phyloP scores from a whole-genome alignment of 2,888 invertebrate genomes.

The Ennomos quercinarius region DNA sequence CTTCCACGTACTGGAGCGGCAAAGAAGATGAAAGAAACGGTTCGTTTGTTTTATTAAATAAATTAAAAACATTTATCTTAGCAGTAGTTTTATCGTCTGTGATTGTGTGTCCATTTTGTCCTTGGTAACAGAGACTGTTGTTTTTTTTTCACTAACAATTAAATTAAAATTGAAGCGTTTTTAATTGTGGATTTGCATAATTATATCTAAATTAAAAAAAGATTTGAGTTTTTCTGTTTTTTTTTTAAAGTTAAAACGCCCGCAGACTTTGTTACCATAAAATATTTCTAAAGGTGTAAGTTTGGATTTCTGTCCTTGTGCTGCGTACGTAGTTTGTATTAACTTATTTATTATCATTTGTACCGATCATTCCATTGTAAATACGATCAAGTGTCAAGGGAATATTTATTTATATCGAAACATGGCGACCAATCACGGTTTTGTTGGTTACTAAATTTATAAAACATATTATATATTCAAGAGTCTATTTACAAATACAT shows the following conservation, averaged over 20 bases:
- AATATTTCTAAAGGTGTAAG: slow-evolving; percentile 58
- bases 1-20: slow-evolving; percentile 78
- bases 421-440: slow-evolving; percentile 60
- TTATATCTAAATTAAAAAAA: too few species aligned
- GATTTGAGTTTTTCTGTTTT: not conserved
- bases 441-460: slow-evolving; percentile 49
- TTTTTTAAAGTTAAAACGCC: slow-evolving; percentile 29
- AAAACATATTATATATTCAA: not conserved
- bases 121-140: slow-evolving; percentile 62
- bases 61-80: slow-evolving; percentile 33
- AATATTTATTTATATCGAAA: slow-evolving; percentile 43
- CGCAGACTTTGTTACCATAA: slow-evolving; percentile 52
- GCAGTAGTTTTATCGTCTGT: slow-evolving; percentile 59
- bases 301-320: slow-evolving; percentile 71
- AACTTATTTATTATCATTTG: slow-evolving; percentile 47
- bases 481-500: not conserved
- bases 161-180: too few species aligned
- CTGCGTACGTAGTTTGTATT: slow-evolving; percentile 65
- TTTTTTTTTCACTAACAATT: slow-evolving; percentile 39
- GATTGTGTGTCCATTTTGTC: slow-evolving; percentile 75
- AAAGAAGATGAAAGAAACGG: slow-evolving; percentile 74
- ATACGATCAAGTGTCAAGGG: slow-evolving; percentile 83
- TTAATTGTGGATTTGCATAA: too few species aligned
- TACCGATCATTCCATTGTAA: slow-evolving; percentile 70
- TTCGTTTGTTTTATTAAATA: slow-evolving; percentile 60